Conservation (phyloP, 1,140 invertebrate species). For the Cyphomyrmex costatus region DNA sequence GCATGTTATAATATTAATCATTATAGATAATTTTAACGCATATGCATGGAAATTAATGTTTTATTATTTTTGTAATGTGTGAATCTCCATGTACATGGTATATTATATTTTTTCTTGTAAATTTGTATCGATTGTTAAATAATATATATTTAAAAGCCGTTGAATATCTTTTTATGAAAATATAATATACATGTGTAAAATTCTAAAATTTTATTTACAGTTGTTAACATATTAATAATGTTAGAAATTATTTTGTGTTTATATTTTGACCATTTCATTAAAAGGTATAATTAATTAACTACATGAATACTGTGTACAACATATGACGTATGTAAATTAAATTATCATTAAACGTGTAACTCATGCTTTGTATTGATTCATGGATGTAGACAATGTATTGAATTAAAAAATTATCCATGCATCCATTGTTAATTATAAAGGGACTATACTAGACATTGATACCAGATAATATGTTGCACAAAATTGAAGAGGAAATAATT, state of each 20-base stretch:
- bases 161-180: neutral
- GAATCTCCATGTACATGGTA: neutral
- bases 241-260: neutral
- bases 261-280: neutral
- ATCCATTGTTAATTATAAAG: constrained; percentile 31
- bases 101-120: neutral
- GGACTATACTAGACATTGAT: constrained; percentile 11
- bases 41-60: neutral
- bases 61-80: neutral
- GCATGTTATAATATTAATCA: neutral
- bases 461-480: neutral
- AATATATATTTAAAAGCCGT: neutral
- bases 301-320: neutral
- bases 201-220: neutral
- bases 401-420: constrained; percentile 35
- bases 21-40: neutral
- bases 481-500: constrained; percentile 39
- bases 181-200: no score
- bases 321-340: neutral
- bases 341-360: constrained; percentile 16
- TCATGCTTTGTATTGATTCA: constrained; percentile 18
- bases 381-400: neutral
- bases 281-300: constrained; percentile 24
- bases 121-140: neutral
- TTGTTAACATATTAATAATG: neutral